Base-by-base conservation (phyloP, 2,888 invertebrate genomes). In the Drosophila diplacantha region DNA sequence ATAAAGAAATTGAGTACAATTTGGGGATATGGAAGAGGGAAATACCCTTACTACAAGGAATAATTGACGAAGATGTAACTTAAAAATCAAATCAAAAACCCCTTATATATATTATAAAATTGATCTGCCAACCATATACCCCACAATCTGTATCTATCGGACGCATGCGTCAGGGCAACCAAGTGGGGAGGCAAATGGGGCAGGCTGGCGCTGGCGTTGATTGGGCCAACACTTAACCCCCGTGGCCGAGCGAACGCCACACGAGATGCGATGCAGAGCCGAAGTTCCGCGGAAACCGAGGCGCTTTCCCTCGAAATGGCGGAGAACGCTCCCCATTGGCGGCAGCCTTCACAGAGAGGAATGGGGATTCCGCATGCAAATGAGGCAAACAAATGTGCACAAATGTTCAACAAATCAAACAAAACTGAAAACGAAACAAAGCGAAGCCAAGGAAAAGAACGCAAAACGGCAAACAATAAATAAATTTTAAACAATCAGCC, bases 161-260 rank as follows among this genome's bases (percentile, higher is more conserved):
- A 65, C 77, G 83, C 83, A 77, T 77, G 77, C 77, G 77, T 77
- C 83, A 77, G 76, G 74, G 59, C 73, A 73, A n/a, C n/a, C n/a
- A n/a, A n/a, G n/a, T n/a, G 5, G 16, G 26, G 16, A 26, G 16
- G 18, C 82, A 73, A 81, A 67, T 83, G 83, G 81, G 83, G 83
- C 82, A 79, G 54, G 32, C 52, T 62, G 62, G 53, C 64, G 50
- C 63, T 49, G 69, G 49, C 75, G 81, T 78, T 79, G 78, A 79
- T 79, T 79, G 78, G 78, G 72, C 81, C 83, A 75, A 59, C 81
- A 72, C 75, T 79, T 79, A 79, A 79, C 78, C 78, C 63, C 73
- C 72, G 52, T 61, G 46, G 35, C 43, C 49, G 64, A 69, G 37
- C 49, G 52, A 55, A 38, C 37, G 52, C 54, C 53, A 38, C 53